Base-by-base conservation (phyloP, 2,888 invertebrate genomes). In the Flabesymbios commensalis region DNA sequence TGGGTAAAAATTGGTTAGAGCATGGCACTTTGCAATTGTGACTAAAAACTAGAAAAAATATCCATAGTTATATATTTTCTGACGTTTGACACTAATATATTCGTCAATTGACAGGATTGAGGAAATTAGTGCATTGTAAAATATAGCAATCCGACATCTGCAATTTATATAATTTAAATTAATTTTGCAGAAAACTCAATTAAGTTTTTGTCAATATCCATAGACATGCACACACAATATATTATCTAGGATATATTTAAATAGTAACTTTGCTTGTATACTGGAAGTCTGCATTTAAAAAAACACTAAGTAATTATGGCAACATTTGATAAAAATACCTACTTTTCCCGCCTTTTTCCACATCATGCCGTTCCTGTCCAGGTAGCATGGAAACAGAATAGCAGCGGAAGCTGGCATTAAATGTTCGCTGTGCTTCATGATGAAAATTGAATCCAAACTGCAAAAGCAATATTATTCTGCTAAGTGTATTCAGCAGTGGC, bases 281-380 rank as follows among this genome's bases (percentile, higher is more conserved):
- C n/a, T n/a, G n/a, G n/a, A n/a, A n/a, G n/a, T n/a, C n/a, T n/a
- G n/a, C n/a, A n/a, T n/a, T n/a, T n/a, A n/a, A n/a, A n/a, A n/a
- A 45, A 17, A 22, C 7, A 14, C 29, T 17, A 33, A 19, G 5
- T 22, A 53, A 39, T 54, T 5, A 14, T 4, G 33, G 53, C 5
- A 19, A 24, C 33, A 57, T 4, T 31, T 31, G 26, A n/a, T 24
- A 22, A 55, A 58, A n/a, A 36, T 22, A 60, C 65, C 57, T 48
- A 70, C 71, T 71, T 66, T 71, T 71, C 24, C 71, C 71, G 26
- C 71, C 71, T 45, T 67, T 67, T 32, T 71, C 67, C 2, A 71
- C 67, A 52, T 71, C 67, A 28, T 62, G 51, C 17, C 71, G 49
- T 28, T 68, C 71, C 19, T 59, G 63, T 41, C 70, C 70, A 14